Evolutionary conservation across 2,888 invertebrate species (phyloP), one percentile per base, ranked within the genome.

Genomic region (Cryptops parisi): DNA sequence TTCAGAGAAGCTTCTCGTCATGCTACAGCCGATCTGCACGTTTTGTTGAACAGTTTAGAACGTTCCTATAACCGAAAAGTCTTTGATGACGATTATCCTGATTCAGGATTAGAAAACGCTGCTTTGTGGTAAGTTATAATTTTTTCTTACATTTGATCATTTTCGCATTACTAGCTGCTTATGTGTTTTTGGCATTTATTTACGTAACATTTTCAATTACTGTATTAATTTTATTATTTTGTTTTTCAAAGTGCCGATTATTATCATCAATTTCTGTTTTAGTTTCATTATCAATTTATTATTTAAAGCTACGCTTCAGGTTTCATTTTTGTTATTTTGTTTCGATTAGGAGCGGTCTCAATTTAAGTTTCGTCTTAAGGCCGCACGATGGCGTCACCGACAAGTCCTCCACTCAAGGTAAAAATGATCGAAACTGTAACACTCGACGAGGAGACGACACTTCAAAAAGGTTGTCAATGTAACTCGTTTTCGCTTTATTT

Each of bases 11-110:
- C 56, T 21, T 50, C 50, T 21, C 52, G 49, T 12, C 58, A 59
- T 41, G 52, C 53, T 39, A 63, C 64, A 15, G 57, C 59, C 17
- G 54, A 59, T 25, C 56, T 64, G 21, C 64, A 64, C 56, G 57
- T 60, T 17, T 49, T 63, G 17, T 44, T 63, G 22, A 56, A 61
- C 9, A 55, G 57, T 44, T 43, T 63, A 43, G 63, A 62, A 52
- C 55, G 61, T 6, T 61, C 55, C 54, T 63, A 60, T 38, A 54
- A 57, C 25, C 26, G n/a, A 15, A 23, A 23, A 2, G 25, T 19
- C 17, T 21, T 6, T 2, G 46, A 48, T 3, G 48, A 55, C 24
- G 43, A 51, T 21, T 51, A 41, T 19, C 6, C 4, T 25, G 46
- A 46, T 22, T 9, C 24, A 6, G 46, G 22, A 5, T 24, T 46